Percentiles rank a stretch among this genome's conserved stretches.
These are phyloP conservation scores for Adoxophyes honmai DNA, from an alignment of 1,140 invertebrate species.

Conservation along the genomic window DNA sequence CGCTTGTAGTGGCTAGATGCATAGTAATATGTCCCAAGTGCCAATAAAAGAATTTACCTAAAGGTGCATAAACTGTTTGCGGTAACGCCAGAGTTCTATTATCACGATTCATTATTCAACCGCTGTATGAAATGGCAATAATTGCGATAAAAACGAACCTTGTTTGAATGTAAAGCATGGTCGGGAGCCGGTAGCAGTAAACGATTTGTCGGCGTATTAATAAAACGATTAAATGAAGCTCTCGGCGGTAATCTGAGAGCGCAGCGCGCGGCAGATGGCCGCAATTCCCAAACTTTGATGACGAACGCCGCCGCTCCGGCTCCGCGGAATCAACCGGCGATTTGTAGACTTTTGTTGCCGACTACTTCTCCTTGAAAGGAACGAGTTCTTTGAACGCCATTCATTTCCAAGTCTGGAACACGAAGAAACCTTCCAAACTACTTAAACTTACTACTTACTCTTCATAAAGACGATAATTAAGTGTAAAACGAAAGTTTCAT, in stretches of 20 bases:
- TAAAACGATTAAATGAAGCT: conserved; percentile 76
- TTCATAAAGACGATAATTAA: background rate
- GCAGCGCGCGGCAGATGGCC: conserved; percentile 65
- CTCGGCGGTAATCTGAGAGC: conserved; percentile 67
- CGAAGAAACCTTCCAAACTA: background rate
- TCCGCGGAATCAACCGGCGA: conserved; percentile 58
- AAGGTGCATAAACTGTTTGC: too few relatives aligned
- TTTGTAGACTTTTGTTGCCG: conserved; percentile 57
- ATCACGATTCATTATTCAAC: background rate
- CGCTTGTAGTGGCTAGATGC: background rate
- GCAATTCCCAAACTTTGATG: conserved; percentile 73
- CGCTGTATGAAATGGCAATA: conserved; percentile 1
- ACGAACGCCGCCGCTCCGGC: conserved; percentile 43
- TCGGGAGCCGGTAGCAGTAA: conserved; percentile 39
- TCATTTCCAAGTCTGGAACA: conserved; percentile 18
- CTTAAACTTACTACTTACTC: background rate
- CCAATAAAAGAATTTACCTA: background rate
- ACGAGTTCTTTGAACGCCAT: conserved; percentile 35
- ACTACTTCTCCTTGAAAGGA: conserved; percentile 46
- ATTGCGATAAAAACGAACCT: conserved; percentile 6
- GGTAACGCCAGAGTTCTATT: background rate
- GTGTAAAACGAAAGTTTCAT: background rate
- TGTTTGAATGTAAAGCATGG: conserved; percentile 8
- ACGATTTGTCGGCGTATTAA: conserved; percentile 74
- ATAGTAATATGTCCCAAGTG: background rate